A percentile compares a stretch with the other conserved stretches of the same genome.
These are phyloP conservation scores for Percopsis omiscomaycus DNA, from an alignment of 2,797 vertebrate species.

Conservation along the genomic window DNA sequence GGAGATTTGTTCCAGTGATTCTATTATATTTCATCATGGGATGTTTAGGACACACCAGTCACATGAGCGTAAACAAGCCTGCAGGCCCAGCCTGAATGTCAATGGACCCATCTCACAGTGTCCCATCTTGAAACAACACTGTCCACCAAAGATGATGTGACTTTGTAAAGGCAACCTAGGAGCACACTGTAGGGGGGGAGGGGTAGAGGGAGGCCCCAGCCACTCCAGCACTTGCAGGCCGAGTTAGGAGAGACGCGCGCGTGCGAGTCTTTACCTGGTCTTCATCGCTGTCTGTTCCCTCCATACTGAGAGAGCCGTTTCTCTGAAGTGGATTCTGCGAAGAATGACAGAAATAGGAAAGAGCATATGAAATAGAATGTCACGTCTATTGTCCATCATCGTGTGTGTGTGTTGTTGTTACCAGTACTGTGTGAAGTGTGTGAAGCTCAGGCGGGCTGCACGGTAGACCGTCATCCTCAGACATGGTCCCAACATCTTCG, in stretches of 20 bases:
- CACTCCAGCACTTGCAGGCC: too few species aligned
- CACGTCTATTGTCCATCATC: background rate
- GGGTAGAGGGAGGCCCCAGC: too few species aligned
- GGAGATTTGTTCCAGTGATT: conserved; percentile 14
- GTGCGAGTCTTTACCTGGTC: conserved; percentile 77
- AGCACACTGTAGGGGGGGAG: too few species aligned
- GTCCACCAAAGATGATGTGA: too few species aligned
- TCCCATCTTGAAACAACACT: too few species aligned
- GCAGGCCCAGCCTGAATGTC: too few species aligned
- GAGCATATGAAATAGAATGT: background rate
- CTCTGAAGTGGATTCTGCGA: conserved; percentile 72
- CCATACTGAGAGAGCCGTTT: conserved; percentile 82
- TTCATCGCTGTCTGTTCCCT: conserved; percentile 81
- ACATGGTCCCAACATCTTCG: conserved; percentile 77
- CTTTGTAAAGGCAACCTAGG: too few species aligned
- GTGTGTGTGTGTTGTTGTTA: conserved; percentile 27
- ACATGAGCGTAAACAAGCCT: conserved; percentile 33
- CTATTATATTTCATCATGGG: conserved; percentile 37
- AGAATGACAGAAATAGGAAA: conserved; percentile 26
- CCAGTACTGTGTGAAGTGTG: conserved; percentile 58
- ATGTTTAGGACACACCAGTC: conserved; percentile 32
- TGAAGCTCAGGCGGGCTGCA: conserved; percentile 80
- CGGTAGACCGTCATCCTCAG: conserved; percentile 81
- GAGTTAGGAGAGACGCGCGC: background rate
- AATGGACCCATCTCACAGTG: too few species aligned